Evolutionary conservation across 2,888 invertebrate genomes (phyloP), one percentile per base, ranked within the genome.

Genomic region (Brachyptera putata): DNA sequence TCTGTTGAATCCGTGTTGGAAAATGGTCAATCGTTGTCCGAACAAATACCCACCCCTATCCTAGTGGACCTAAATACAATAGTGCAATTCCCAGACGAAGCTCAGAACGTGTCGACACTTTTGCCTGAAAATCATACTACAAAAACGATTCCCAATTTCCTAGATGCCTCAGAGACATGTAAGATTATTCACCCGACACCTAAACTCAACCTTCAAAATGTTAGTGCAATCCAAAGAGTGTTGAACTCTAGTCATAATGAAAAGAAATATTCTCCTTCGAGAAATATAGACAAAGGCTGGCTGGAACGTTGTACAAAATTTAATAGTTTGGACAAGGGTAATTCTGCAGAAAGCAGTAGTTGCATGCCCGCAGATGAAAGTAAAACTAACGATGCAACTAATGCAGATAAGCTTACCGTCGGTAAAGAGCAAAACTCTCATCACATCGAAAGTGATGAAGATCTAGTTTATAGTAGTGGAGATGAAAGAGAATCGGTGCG

Each of bases 401-500:
- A n/a, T n/a, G n/a, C n/a, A n/a, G n/a, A n/a, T n/a, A n/a, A n/a
- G n/a, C n/a, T n/a, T n/a, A n/a, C n/a, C n/a, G n/a, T n/a, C n/a
- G n/a, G n/a, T n/a, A n/a, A n/a, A n/a, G n/a, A 7, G 30, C 30
- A 30, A 30, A 30, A 30, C 30, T 5, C 30, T 30, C 30, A 7
- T 30, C 30, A 30, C 11, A 74, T 76, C 57, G 70, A 77, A 43
- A 81, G 81, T 67, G 84, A 83, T 69, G 87, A 89, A 67, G 90
- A 90, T 71, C 76, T 84, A 62, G 77, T 86, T 57, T 81, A 74
- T 13, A 85, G 85, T 66, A 87, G 87, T 74, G 87, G 84, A 66
- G 83, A 84, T 37, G 86, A 86, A 68, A 78, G 75, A 50, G 80
- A 30, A 30, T 7, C 30, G 30, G 69, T 66, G 62, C 79, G 79